These are phyloP conservation scores for Phrynocephalus forsythii DNA, from an alignment of 2,797 vertebrate species.

Conservation along the genomic window DNA sequence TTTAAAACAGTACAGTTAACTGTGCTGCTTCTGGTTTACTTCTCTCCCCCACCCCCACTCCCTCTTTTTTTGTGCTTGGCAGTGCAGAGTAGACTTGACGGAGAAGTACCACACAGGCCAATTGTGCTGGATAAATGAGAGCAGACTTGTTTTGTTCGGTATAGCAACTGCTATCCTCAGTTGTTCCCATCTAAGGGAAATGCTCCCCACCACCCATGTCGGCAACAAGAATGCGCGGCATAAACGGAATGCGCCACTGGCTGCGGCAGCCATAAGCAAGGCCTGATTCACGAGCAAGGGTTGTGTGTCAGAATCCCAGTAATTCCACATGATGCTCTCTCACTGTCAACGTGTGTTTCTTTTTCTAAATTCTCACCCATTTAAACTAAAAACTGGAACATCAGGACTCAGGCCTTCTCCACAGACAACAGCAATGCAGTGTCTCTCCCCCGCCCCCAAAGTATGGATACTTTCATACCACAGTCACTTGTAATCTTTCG, in stretches of 20 bases:
- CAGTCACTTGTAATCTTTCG: background rate
- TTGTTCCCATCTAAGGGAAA: slow-evolving; percentile 16
- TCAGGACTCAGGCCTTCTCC: background rate
- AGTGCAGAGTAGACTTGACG: background rate
- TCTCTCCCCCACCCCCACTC: background rate
- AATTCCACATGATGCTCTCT: background rate
- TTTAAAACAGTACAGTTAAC: slow-evolving; percentile 37
- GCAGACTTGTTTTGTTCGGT: background rate
- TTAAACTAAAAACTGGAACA: slow-evolving; percentile 2
- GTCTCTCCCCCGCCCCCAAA: background rate
- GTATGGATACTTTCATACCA: background rate
- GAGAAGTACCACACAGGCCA: background rate
- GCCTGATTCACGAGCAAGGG: background rate
- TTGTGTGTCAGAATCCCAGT: background rate
- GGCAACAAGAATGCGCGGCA: background rate
- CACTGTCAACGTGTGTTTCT: background rate
- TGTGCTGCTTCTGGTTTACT: slow-evolving; percentile 12
- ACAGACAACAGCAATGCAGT: background rate
- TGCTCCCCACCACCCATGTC: background rate
- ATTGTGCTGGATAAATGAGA: background rate
- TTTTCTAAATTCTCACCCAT: background rate
- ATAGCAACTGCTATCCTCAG: background rate
- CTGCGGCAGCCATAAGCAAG: background rate
- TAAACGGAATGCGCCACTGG: background rate
- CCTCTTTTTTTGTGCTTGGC: slow-evolving; percentile 6